Evolutionary conservation across 2,888 invertebrate genomes (phyloP).

Genomic region (Cordylochernes scorpioides): DNA sequence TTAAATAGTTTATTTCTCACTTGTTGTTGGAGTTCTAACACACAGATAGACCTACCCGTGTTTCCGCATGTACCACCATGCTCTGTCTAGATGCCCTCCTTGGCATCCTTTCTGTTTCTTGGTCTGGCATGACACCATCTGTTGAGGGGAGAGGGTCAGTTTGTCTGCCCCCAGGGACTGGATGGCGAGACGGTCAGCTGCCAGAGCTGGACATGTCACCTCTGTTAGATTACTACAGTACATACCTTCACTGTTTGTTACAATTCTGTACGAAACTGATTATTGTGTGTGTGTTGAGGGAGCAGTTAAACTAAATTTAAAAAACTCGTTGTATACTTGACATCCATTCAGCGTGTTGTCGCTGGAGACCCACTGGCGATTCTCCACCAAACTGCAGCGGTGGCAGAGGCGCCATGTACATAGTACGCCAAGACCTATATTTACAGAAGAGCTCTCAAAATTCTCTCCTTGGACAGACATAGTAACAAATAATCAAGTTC

Average conservation of each 20-base stretch:
- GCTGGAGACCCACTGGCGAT: no score
- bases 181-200: constrained; percentile 37
- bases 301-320: background rate
- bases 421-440: no score
- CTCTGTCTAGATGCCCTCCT: constrained; percentile 66
- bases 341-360: no score
- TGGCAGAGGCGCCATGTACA: no score
- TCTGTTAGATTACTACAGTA: background rate
- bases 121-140: constrained; percentile 55
- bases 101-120: constrained; percentile 48
- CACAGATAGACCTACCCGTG: constrained; percentile 28
- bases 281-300: background rate
- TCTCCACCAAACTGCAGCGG: no score
- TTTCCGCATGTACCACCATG: constrained; percentile 62
- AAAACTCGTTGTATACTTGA: no score
- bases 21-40: background rate
- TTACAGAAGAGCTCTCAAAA: no score
- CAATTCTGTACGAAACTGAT: no score
- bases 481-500: no score
- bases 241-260: background rate
- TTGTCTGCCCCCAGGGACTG: constrained; percentile 51
- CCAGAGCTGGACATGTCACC: constrained; percentile 4
- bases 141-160: constrained; percentile 48
- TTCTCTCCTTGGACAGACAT: no score
- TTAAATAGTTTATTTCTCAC: constrained; percentile 1